Percentiles rank a stretch among this genome's conserved stretches.
phyloP scores from a whole-genome alignment of 2,888 invertebrate genomes.

The Orthosia gothica region DNA sequence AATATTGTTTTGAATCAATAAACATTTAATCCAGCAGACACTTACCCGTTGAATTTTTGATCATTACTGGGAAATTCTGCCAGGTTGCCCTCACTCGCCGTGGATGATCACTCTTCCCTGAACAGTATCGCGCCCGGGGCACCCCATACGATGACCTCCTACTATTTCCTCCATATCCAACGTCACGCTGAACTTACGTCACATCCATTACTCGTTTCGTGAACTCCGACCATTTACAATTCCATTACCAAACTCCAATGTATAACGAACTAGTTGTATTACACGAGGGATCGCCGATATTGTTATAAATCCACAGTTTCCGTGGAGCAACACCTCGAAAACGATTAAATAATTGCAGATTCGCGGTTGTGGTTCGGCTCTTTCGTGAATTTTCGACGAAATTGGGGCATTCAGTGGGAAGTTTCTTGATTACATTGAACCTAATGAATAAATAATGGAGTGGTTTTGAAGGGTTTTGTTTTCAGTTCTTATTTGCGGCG shows the following conservation, averaged over 20 bases:
- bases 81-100: constrained; percentile 74
- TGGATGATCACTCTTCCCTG: constrained; percentile 87
- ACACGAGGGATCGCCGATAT: constrained; percentile 68
- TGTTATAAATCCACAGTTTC: constrained; percentile 81
- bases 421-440: constrained; percentile 84
- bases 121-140: constrained; percentile 85
- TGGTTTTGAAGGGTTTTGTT: constrained; percentile 73
- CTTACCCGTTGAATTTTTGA: constrained; percentile 35
- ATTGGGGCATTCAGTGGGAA: constrained; percentile 83
- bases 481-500: constrained; percentile 66
- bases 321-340: constrained; percentile 86
- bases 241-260: constrained; percentile 61
- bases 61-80: constrained; percentile 66
- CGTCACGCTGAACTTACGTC: constrained; percentile 59
- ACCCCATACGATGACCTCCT: constrained; percentile 83
- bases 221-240: constrained; percentile 25
- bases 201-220: constrained; percentile 70
- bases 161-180: constrained; percentile 69
- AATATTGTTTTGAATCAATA: neutral
- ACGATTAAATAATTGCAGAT: constrained; percentile 89
- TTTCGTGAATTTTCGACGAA: constrained; percentile 85
- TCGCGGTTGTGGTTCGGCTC: constrained; percentile 81
- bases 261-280: constrained; percentile 45
- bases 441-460: constrained; percentile 83
- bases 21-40: neutral